These are phyloP conservation scores for Drosophila trapezifrons DNA, from an alignment of 1,140 invertebrate species.

Conservation along the genomic window DNA sequence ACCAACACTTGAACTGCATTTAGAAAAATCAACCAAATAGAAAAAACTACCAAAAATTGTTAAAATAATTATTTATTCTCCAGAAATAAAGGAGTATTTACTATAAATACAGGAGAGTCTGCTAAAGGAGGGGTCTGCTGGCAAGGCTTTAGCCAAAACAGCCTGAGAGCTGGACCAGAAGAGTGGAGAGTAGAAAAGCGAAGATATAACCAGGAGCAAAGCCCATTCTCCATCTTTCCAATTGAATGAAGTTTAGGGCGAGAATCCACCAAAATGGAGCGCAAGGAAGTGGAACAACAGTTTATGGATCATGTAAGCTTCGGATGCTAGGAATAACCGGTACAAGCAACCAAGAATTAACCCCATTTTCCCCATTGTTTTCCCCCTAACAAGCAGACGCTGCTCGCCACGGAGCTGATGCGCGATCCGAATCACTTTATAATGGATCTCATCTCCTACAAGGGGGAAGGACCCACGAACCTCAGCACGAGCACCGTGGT, in stretches of 20 bases:
- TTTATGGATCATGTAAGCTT: constrained; percentile 78
- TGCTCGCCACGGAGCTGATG: constrained; percentile 70
- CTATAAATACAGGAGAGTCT: background rate
- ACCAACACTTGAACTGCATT: background rate
- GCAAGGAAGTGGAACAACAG: constrained; percentile 76
- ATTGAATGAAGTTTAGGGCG: constrained; percentile 52
- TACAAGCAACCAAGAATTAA: accelerated
- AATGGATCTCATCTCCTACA: constrained; percentile 70
- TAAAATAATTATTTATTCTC: background rate
- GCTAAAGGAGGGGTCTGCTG: background rate
- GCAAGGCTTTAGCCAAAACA: too few species aligned
- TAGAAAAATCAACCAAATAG: constrained; percentile 11
- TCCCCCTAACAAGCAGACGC: constrained; percentile 40
- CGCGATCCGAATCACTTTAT: constrained; percentile 64
- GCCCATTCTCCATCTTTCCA: background rate
- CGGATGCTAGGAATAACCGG: accelerated
- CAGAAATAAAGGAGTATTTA: background rate
- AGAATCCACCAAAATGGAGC: constrained; percentile 64
- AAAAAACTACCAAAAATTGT: background rate
- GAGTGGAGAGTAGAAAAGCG: too few species aligned
- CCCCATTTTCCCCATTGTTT: background rate
- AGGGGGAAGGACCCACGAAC: constrained; percentile 64
- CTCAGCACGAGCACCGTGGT: constrained; percentile 43
- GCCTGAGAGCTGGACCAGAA: too few species aligned
- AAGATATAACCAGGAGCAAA: too few species aligned